Evolutionary conservation across 2,113 vertebrate species (phyloP), one percentile per base, ranked within the genome.

Genomic region (Cyanistes caeruleus): DNA sequence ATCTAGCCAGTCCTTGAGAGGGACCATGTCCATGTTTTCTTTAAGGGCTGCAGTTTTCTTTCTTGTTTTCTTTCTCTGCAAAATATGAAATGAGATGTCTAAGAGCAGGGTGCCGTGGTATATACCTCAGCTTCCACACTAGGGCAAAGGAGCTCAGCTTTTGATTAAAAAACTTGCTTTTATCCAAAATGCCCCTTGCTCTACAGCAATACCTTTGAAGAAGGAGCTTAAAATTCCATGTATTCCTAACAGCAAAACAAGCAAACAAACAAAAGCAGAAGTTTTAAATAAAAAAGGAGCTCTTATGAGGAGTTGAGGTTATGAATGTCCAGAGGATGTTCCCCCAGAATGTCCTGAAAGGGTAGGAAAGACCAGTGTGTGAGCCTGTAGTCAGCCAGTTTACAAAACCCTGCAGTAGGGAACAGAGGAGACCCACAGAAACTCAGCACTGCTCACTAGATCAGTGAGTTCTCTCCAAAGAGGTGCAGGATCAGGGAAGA

Each of bases 11-110:
- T 24, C 59, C 59, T 77, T 84, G 39, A 70, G 51, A 88, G 46
- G 27, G 10, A 13, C 20, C 39, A 15, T 0, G 1, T 27, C 48
- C 2, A 0, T 53, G 9, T 46, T 86, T 59, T 39, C 20, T 79
- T 83, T 69, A 60, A 64, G 43, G n/a, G 14, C 37, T 83, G 41
- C 31, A 21, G 25, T 49, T 83, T 33, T 67, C 28, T 51, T 65
- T 58, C n/a, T 74, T 51, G 30, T 43, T 85, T 56, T 31, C 17
- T 82, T 85, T 58, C 62, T 73, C 63, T 58, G 53, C 12, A 11
- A 4, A 74, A 75, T 27, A 17, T 69, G 28, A 80, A 79, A 65
- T 24, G 13, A 88, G 41, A 37, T 56, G 2, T 85, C 53, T 83
- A 62, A 74, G 39, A 77, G 35, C 12, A 83, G 20, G 6, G 7